Percentiles rank a stretch among this genome's conserved stretches.
Evolutionary conservation across 2,113 vertebrate species (phyloP).

Genomic region (Campylomormyrus tamandua): DNA sequence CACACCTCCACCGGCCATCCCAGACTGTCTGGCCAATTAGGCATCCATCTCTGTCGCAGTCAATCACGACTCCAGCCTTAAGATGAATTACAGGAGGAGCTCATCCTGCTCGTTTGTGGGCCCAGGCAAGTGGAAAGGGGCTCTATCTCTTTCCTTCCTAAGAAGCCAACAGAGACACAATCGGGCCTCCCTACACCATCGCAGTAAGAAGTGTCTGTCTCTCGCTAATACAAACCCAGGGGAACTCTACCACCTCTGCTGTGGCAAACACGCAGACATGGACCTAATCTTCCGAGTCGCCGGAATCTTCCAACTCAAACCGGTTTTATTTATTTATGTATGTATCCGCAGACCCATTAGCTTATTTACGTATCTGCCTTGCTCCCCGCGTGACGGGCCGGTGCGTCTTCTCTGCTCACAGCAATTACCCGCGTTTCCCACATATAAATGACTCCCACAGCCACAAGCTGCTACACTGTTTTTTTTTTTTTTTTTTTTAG

Average conservation of each 20-base stretch:
- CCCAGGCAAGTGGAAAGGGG: not conserved
- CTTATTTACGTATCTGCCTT: not conserved
- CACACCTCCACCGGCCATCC: conserved; percentile 58
- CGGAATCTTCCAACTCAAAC: not conserved
- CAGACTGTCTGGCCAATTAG: conserved; percentile 60
- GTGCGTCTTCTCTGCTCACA: not conserved
- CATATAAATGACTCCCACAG: not conserved
- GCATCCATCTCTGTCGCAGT: conserved; percentile 67
- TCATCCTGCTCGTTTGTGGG: conserved; percentile 22
- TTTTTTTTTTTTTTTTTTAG: not conserved
- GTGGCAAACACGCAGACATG: not conserved
- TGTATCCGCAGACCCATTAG: not conserved
- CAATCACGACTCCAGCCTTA: conserved; percentile 46
- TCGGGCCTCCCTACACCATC: not conserved
- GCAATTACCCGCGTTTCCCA: conserved; percentile 3
- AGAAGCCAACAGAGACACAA: not conserved
- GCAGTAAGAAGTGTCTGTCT: not conserved
- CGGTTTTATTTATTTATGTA: not conserved
- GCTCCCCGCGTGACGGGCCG: not conserved
- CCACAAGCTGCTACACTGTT: not conserved
- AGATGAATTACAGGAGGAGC: conserved; percentile 48
- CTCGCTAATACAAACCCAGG: not conserved
- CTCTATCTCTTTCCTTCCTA: not conserved
- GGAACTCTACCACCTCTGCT: not conserved
- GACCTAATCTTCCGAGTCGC: not conserved